Evolutionary conservation across 2,888 invertebrate species (phyloP), one percentile per base, ranked within the genome.

Genomic region (Pseudanteris insignis): DNA sequence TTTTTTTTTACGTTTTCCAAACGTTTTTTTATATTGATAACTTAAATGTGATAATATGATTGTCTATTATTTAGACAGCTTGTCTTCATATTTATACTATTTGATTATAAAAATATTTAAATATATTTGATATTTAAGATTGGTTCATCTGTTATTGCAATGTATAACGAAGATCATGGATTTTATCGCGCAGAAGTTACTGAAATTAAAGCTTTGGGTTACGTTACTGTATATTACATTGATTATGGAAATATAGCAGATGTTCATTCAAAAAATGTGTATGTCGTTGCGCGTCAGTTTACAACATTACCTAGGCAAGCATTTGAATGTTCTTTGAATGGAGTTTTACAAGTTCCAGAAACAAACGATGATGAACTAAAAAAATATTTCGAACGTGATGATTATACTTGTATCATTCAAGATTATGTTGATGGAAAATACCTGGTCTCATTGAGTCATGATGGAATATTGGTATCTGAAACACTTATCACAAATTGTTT

Each of bases 191-290:
- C 89, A 0, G 84, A 85, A 24, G 81, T 91, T 0, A 83, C 86
- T 2, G 82, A 84, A 30, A 75, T 81, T 37, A 84, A 86, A 55
- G 83, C 84, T 62, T 78, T 83, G 29, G 83, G 84, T 1, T 85
- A 86, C 67, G 87, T 86, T 74, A 12, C 12, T 0, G 88, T 92
- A 0, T 83, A 86, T 14, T 91, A 89, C 71, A 84, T 92, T 0
- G 92, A 92, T 77, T 90, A 89, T 68, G 92, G 92, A 2, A 91
- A 90, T 70, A 84, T 84, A 48, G 86, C 87, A 28, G 81, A 85
- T 0, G 87, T 90, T 0, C 84, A 85, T 33, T 81, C 82, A 0
- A 83, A 81, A 57, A 87, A 89, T 67, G 85, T 91, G 13, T 91
- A 88, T 85, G 85, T 86, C 40, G 81, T 90, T 54, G 89, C 91